These are phyloP conservation scores for Hololepta plana DNA, from an alignment of 2,888 invertebrate genomes.

Conservation along the genomic window DNA sequence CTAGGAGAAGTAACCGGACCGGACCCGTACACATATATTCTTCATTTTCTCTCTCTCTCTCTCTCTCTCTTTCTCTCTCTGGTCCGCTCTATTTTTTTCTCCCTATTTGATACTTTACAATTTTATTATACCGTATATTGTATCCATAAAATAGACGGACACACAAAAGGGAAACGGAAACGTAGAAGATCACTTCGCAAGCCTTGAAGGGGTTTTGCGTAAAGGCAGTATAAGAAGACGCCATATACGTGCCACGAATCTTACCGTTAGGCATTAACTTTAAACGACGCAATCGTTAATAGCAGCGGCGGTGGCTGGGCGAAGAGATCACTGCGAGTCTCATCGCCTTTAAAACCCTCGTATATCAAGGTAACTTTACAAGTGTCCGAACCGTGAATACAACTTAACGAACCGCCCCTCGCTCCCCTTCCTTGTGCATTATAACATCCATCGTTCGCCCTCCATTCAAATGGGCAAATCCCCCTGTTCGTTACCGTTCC, in stretches of 20 bases:
- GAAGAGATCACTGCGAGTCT: slow-evolving; percentile 11
- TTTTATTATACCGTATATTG: slow-evolving; percentile 20
- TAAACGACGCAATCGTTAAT: slow-evolving; percentile 13
- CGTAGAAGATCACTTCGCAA: too few relatives aligned
- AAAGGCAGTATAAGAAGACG: too few relatives aligned
- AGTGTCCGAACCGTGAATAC: slow-evolving; percentile 16
- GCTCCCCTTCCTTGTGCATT: too few relatives aligned
- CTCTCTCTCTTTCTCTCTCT: too few relatives aligned
- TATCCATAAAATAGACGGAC: slow-evolving; percentile 10
- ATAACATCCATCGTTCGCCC: too few relatives aligned
- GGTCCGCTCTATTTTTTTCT: too few relatives aligned
- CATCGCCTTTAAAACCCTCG: slow-evolving; percentile 16
- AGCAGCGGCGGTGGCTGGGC: slow-evolving; percentile 10
- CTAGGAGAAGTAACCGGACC: slow-evolving; percentile 12
- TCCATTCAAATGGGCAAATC: too few relatives aligned
- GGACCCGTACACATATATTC: too few relatives aligned
- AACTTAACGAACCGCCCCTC: slow-evolving; percentile 22
- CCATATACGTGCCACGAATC: slow-evolving; percentile 14
- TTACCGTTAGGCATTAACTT: slow-evolving; percentile 12
- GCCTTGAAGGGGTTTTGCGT: too few relatives aligned
- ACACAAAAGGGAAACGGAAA: too few relatives aligned
- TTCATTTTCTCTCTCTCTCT: too few relatives aligned
- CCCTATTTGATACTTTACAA: slow-evolving; percentile 21
- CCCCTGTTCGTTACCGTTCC: too few relatives aligned
- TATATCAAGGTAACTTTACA: slow-evolving; percentile 20